Evolutionary conservation across 2,888 invertebrate species (phyloP), one percentile per base, ranked within the genome.

Genomic region (Therioaphis trifolii): DNA sequence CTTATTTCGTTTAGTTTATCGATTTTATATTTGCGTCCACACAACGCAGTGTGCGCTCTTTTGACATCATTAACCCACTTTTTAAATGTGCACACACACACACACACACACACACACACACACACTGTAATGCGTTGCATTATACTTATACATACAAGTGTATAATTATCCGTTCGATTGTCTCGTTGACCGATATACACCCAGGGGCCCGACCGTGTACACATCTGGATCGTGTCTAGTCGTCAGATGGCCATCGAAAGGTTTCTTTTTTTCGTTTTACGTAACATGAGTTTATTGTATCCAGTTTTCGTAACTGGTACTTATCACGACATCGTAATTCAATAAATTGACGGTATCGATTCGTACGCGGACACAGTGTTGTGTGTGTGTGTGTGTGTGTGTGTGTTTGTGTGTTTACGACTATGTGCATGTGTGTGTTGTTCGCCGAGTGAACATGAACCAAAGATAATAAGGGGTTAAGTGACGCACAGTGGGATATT

Each of bases 11-110:
- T n/a, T n/a, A n/a, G n/a, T n/a, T n/a, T n/a, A n/a, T 52, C 29
- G n/a, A 4, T 74, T 55, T 74, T 55, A 40, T 58, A 40, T 58
- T 40, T 9, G 12, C 21, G 15, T 55, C 72, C 4, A 49, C 35
- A 35, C 49, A 15, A 49, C n/a, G 61, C 27, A 24, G 52, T 76
- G n/a, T 66, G 21, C 55, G 78, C 24, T 55, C 78, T 69, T 55
- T 78, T 69, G 78, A 78, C 78, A 78, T 68, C 52, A 55, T 78
- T 78, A 78, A 68, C 78, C 78, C 68, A 78, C 55, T 55, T 78
- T 0, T 27, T 49, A 29, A 76, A 49, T 63, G 52, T 1, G 27
- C 14, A n/a, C 61, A n/a, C 24, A 61, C 61, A 14, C 12, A 61
- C 2, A n/a, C 55, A 21, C n/a, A n/a, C n/a, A n/a, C n/a, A n/a